These are phyloP conservation scores for Hesperophylax magnus DNA, from an alignment of 1,140 invertebrate genomes.

Conservation along the genomic window DNA sequence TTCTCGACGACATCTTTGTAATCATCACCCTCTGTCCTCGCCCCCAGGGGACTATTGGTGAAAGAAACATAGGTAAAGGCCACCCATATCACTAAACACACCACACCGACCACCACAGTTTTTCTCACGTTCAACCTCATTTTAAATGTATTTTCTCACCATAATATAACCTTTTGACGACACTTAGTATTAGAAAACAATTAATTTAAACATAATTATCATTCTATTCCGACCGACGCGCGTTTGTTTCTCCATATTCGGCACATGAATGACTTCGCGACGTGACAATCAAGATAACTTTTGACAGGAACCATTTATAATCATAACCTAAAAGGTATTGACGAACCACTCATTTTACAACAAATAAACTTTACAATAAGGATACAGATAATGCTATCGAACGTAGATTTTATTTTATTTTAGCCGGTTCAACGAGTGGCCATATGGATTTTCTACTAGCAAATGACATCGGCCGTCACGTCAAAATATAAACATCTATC, in stretches of 20 bases:
- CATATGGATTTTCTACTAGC: constrained; percentile 30
- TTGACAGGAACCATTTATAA: not conserved
- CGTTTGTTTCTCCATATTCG: constrained; percentile 7
- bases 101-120: constrained; percentile 34
- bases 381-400: not conserved
- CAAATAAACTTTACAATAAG: not conserved
- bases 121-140: constrained; percentile 57
- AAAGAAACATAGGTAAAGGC: constrained; percentile 50
- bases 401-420: not conserved
- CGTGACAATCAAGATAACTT: not conserved
- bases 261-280: not conserved
- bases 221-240: not conserved
- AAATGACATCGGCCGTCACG: constrained; percentile 44
- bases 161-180: too few relatives aligned
- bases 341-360: not conserved
- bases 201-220: not conserved
- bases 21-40: constrained; percentile 7
- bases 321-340: constrained; percentile 6
- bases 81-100: constrained; percentile 50
- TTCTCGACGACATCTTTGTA: constrained; percentile 7
- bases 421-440: not conserved
- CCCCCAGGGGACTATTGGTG: constrained; percentile 42
- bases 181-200: constrained; percentile 15
- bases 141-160: not conserved
- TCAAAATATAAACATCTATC: constrained; percentile 58